Evolutionary conservation across 2,113 vertebrate genomes (phyloP).

Genomic region (Fregata magnificens): DNA sequence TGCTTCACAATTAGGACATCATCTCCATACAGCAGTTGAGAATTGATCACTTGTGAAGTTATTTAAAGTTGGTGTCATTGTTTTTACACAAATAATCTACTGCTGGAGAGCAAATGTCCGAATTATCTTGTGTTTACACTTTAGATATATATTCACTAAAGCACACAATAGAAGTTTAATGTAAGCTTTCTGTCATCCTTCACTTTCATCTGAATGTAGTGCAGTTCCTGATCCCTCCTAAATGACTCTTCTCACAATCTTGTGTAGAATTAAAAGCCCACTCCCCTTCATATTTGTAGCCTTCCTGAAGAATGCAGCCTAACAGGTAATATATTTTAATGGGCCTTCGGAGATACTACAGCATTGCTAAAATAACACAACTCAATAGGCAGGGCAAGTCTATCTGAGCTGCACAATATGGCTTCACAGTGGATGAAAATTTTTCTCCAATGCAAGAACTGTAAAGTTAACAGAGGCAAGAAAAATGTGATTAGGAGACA

Average conservation of each 20-base stretch:
- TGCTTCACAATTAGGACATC: background rate
- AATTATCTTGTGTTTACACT: background rate
- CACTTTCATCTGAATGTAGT: background rate
- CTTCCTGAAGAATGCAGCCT: background rate
- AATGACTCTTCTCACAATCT: background rate
- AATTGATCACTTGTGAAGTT: background rate
- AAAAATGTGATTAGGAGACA: slow-evolving; percentile 26
- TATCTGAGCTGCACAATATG: background rate
- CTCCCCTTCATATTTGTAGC: background rate
- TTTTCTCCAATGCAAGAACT: background rate
- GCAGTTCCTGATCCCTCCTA: background rate
- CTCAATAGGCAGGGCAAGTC: background rate
- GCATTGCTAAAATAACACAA: background rate
- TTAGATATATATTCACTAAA: background rate
- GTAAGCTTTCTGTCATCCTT: background rate
- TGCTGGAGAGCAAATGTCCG: background rate
- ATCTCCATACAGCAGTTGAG: background rate
- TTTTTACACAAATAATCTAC: background rate
- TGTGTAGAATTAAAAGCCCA: background rate
- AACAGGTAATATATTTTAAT: background rate
- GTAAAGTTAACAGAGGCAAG: background rate
- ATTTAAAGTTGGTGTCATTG: background rate
- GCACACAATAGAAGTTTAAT: background rate
- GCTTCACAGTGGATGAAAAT: background rate
- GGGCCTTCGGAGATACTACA: background rate